Conservation (phyloP, 1,140 invertebrate species). For the Papilio polytes region DNA sequence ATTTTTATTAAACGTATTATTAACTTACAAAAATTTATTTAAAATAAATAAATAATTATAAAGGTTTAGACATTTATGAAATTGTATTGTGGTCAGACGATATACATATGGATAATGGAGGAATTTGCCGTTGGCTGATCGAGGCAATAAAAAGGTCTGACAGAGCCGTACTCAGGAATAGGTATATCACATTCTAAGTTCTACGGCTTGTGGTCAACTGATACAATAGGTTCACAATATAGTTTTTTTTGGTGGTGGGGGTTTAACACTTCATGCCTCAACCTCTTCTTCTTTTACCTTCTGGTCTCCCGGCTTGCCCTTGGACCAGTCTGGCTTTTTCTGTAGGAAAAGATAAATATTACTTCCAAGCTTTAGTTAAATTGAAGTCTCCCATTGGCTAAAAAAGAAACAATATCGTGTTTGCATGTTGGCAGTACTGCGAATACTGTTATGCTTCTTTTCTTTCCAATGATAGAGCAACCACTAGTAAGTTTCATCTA, state of each 20-base stretch:
- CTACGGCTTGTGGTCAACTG: slow-evolving; percentile 55
- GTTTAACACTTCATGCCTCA: slow-evolving; percentile 88
- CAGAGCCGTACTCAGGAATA: slow-evolving; percentile 46
- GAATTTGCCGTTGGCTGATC: slow-evolving; percentile 52
- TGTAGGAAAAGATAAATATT: slow-evolving; percentile 79
- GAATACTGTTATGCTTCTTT: background rate
- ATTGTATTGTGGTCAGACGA: slow-evolving; percentile 58
- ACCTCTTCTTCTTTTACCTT: slow-evolving; percentile 95
- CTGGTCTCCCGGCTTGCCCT: slow-evolving; percentile 92
- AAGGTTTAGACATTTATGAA: slow-evolving; percentile 68
- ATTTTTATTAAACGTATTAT: slow-evolving; percentile 77
- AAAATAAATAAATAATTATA: slow-evolving; percentile 79
- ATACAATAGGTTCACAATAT: slow-evolving; percentile 60
- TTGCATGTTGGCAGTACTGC: background rate
- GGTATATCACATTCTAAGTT: slow-evolving; percentile 59
- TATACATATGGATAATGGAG: slow-evolving; percentile 58
- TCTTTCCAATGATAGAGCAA: background rate
- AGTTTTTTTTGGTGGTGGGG: slow-evolving; percentile 58
- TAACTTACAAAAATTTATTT: slow-evolving; percentile 81
- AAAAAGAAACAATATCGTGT: background rate
- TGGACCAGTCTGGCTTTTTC: slow-evolving; percentile 96
- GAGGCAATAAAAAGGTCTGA: slow-evolving; percentile 48
- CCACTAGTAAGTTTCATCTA: background rate
- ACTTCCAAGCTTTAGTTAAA: slow-evolving; percentile 28
- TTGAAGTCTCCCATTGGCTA: background rate